A percentile compares a stretch with the other conserved stretches of the same genome.
Conservation (phyloP, 1,140 invertebrate genomes). For the Apis cerana region DNA sequence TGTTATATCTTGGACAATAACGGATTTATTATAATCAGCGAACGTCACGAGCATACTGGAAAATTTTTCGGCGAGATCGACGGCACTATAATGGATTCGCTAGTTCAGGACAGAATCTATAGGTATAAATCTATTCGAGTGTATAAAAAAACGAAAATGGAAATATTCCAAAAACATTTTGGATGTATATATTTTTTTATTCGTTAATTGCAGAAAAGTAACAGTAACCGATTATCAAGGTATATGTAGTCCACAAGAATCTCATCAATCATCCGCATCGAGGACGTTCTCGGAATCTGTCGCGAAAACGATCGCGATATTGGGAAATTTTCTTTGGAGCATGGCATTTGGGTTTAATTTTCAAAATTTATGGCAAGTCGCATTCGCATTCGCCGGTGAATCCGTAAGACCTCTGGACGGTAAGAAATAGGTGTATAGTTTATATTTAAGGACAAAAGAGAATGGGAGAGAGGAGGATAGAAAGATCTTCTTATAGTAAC, state of each 20-base stretch:
- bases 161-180: too few relatives aligned
- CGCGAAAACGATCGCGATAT: conserved; percentile 60
- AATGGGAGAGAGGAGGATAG: too few relatives aligned
- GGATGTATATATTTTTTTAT: neutral
- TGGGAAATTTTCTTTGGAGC: conserved; percentile 74
- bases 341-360: conserved; percentile 74
- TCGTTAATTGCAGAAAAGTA: conserved; percentile 83
- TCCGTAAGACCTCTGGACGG: conserved; percentile 30
- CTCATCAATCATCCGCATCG: conserved; percentile 85
- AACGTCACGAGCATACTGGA: conserved; percentile 91
- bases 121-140: conserved; percentile 70
- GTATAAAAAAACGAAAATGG: neutral
- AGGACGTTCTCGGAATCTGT: conserved; percentile 77
- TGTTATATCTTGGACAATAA: conserved; percentile 96
- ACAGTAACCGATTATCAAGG: conserved; percentile 94
- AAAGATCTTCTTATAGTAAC: too few relatives aligned
- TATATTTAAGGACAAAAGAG: too few relatives aligned
- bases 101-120: conserved; percentile 95
- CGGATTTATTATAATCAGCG: conserved; percentile 95
- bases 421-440: neutral
- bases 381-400: conserved; percentile 74
- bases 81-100: conserved; percentile 96
- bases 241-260: conserved; percentile 89
- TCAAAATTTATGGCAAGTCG: conserved; percentile 74
- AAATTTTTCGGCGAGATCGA: conserved; percentile 96